Evolutionary conservation across 2,113 vertebrate genomes (phyloP).

Genomic region (Xiphophorus hellerii): DNA sequence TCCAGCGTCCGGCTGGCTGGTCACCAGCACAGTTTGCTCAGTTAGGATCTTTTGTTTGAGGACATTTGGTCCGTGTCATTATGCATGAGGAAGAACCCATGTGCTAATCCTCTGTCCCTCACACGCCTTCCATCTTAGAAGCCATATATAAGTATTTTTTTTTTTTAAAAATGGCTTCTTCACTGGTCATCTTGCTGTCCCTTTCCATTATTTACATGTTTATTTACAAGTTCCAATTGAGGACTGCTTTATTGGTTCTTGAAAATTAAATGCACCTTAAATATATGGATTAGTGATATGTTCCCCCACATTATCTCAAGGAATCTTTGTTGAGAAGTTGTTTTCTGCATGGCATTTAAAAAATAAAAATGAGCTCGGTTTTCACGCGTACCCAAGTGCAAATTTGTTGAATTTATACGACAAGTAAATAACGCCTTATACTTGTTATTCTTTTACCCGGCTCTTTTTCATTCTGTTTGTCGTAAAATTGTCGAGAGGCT

Average conservation of each 20-base stretch:
- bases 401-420: neutral
- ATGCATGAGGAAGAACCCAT: constrained; percentile 1
- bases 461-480: neutral
- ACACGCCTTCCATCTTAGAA: too few species aligned
- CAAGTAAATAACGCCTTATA: neutral
- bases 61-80: constrained; percentile 26
- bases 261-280: constrained; percentile 34
- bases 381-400: neutral
- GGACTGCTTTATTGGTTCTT: constrained; percentile 24
- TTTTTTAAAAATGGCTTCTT: neutral
- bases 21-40: constrained; percentile 18
- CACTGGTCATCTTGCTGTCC: neutral
- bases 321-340: constrained; percentile 28
- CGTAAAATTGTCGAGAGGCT: neutral
- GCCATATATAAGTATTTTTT: too few species aligned
- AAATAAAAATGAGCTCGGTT: constrained; percentile 4
- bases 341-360: constrained; percentile 14
- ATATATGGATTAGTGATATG: constrained; percentile 47
- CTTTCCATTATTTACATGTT: constrained; percentile 22
- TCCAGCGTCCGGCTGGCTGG: constrained; percentile 33
- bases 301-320: constrained; percentile 44
- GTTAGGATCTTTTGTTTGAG: constrained; percentile 38
- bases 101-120: neutral
- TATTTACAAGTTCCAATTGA: constrained; percentile 36
- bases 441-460: neutral